Evolutionary conservation across 1,140 invertebrate genomes (phyloP), one percentile per base, ranked within the genome.

Genomic region (Trigoniulus corallinus): DNA sequence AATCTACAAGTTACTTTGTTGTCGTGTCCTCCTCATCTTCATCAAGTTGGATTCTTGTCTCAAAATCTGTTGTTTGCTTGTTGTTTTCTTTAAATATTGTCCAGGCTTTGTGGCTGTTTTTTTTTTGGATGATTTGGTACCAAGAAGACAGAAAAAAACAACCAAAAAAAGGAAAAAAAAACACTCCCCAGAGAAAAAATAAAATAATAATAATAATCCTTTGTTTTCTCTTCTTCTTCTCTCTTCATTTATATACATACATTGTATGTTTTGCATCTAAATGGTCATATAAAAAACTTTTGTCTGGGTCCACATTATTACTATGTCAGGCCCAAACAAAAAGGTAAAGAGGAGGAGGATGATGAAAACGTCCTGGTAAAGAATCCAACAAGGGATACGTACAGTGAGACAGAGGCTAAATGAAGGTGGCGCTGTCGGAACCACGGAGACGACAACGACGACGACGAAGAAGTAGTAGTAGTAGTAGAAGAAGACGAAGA

Each of bases 381-480:
- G 7, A 34, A 34, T 34, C 29, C 7, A 34, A 34, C 29, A 34
- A 7, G 29, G 29, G 7, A 34, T 34, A 34, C 29, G 29, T 34
- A 34, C 29, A 34, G 15, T 7, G 29, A 34, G 29, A 34, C 29
- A 15, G 29, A n/a, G 7, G 29, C 20, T 37, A 47, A 55, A 58
- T 23, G 52, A 55, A 41, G 52, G 49, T 3, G 43, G 50, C 20
- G 53, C 49, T 18, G 52, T 53, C 3, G 51, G 56, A 23, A 40
- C 55, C 22, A n/a, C n/a, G n/a, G n/a, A 34, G n/a, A n/a, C n/a
- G n/a, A n/a, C 53, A 4, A 52, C 54, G 47, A 55, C 58, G 21
- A 50, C 44, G 25, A 45, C 50, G n/a, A 43, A 47, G 12, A 54
- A 57, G 23, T 55, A 57, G 45, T 56, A 59, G 21, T 54, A 15